phyloP scores from a whole-genome alignment of 2,888 invertebrate species.

The Drosophila fulvimacula region DNA sequence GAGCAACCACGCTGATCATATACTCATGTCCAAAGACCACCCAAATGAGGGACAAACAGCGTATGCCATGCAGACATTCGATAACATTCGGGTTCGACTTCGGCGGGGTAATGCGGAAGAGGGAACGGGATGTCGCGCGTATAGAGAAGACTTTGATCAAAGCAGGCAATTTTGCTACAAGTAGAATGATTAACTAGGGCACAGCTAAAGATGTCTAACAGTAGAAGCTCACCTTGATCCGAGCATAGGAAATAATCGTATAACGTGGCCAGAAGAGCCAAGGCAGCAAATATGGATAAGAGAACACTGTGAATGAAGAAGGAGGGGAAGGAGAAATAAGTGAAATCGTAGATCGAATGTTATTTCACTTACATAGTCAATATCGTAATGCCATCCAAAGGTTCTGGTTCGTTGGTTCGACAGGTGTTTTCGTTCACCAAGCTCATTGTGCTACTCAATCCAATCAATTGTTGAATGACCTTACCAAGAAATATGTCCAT shows the following conservation, averaged over 20 bases:
- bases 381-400: slow-evolving; percentile 62
- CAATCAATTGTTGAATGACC: slow-evolving; percentile 28
- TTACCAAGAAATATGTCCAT: slow-evolving; percentile 50
- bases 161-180: slow-evolving; percentile 29
- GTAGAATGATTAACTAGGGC: too few relatives aligned
- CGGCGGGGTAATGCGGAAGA: slow-evolving; percentile 47
- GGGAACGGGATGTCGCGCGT: slow-evolving; percentile 44
- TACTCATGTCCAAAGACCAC: slow-evolving; percentile 81
- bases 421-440: slow-evolving; percentile 25
- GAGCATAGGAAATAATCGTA: slow-evolving; percentile 55
- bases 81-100: slow-evolving; percentile 65
- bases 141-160: slow-evolving; percentile 68
- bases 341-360: neutral
- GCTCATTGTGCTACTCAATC: neutral
- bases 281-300: slow-evolving; percentile 30
- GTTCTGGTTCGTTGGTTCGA: slow-evolving; percentile 10
- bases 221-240: slow-evolving; percentile 36
- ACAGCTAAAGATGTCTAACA: neutral
- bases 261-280: slow-evolving; percentile 54
- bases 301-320: slow-evolving; percentile 39
- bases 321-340: neutral
- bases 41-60: slow-evolving; percentile 84
- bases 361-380: slow-evolving; percentile 66
- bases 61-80: slow-evolving; percentile 83
- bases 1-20: slow-evolving; percentile 18